phyloP scores from a whole-genome alignment of 2,888 invertebrate genomes.

The Tromatobia lineatoria region DNA sequence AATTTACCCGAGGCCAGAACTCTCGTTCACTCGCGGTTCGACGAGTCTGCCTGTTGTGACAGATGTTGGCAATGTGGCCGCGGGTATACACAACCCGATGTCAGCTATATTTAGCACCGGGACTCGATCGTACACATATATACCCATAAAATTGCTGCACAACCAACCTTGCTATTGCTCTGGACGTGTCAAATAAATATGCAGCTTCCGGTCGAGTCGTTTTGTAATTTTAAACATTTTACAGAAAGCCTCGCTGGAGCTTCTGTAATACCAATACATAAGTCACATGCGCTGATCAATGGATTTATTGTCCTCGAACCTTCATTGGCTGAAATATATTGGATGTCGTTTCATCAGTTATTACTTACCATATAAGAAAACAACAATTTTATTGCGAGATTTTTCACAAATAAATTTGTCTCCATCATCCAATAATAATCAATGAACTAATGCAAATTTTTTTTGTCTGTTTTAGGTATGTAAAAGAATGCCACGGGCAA shows the following conservation, averaged over 20 bases:
- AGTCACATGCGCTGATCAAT: not conserved
- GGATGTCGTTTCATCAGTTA: no score
- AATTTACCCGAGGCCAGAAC: conserved; percentile 43
- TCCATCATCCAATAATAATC: conserved; percentile 1
- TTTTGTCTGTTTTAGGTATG: conserved; percentile 78
- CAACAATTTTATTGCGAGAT: no score
- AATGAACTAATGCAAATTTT: conserved; percentile 31
- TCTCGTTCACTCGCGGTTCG: conserved; percentile 48
- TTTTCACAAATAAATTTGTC: not conserved
- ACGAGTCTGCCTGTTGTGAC: conserved; percentile 71
- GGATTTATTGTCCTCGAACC: no score
- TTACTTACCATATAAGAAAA: no score
- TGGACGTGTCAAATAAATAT: conserved; percentile 74
- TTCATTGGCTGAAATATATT: not conserved
- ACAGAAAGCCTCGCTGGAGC: not conserved
- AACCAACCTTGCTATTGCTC: conserved; percentile 18
- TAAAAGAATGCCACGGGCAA: conserved; percentile 33
- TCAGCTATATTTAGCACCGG: conserved; percentile 60
- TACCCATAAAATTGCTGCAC: conserved; percentile 9
- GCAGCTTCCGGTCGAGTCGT: conserved; percentile 71
- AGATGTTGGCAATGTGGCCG: conserved; percentile 70
- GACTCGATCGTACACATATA: conserved; percentile 29
- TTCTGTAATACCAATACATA: not conserved
- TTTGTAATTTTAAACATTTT: conserved; percentile 6
- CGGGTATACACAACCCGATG: conserved; percentile 39